Evolutionary conservation across 2,113 vertebrate genomes (phyloP).

Genomic region (Aix galericulata): DNA sequence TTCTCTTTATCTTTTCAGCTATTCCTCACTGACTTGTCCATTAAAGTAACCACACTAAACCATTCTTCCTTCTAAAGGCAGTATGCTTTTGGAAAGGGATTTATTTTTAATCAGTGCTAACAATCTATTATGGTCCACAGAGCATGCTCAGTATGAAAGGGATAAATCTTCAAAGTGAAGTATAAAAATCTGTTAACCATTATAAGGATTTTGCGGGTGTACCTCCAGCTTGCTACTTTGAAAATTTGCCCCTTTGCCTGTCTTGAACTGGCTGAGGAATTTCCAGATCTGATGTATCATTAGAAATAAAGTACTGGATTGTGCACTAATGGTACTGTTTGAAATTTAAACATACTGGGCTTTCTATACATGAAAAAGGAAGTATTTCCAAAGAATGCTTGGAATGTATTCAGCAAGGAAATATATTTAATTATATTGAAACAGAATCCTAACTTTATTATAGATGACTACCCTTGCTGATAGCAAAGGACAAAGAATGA

Average conservation of each 20-base stretch:
- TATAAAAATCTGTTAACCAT: constrained; percentile 60
- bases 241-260: constrained; percentile 45
- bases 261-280: constrained; percentile 49
- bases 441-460: constrained; percentile 77
- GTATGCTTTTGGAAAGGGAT: neutral
- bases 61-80: neutral
- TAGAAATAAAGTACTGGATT: constrained; percentile 65
- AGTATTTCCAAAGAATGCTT: constrained; percentile 75
- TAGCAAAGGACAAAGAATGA: constrained; percentile 43
- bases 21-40: neutral
- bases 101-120: constrained; percentile 51
- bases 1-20: constrained; percentile 15
- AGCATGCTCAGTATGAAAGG: constrained; percentile 19
- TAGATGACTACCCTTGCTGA: constrained; percentile 25
- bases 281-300: constrained; percentile 47
- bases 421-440: constrained; percentile 76
- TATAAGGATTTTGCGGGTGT: constrained; percentile 12
- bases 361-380: constrained; percentile 66
- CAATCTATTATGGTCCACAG: constrained; percentile 16
- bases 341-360: constrained; percentile 73
- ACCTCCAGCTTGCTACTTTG: constrained; percentile 42
- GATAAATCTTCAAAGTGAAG: constrained; percentile 41
- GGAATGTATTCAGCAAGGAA: constrained; percentile 74
- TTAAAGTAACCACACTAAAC: constrained; percentile 21
- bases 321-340: constrained; percentile 51